Conservation (phyloP, 2,888 invertebrate species). For the Dascillus cervinus region DNA sequence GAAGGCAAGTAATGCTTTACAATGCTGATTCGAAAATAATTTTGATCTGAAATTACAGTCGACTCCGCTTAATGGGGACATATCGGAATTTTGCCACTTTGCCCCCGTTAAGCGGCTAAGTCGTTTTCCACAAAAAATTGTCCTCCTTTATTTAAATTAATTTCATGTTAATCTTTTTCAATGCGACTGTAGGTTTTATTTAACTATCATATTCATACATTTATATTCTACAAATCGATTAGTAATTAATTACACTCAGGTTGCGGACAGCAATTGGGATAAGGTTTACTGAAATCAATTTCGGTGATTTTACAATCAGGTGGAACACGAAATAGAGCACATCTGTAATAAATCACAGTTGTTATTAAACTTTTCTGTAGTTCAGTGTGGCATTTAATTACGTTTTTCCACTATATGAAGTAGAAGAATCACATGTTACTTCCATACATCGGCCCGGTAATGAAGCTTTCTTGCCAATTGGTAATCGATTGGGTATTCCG, state of each 20-base stretch:
- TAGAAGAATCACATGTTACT: slow-evolving; percentile 3
- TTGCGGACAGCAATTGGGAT: slow-evolving; percentile 6
- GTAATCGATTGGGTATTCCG: background rate
- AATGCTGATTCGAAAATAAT: no score
- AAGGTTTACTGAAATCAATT: slow-evolving; percentile 6
- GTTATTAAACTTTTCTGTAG: no score
- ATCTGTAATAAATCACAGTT: slow-evolving; percentile 3
- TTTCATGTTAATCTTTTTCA: no score
- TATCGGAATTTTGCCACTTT: no score
- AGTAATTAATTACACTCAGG: slow-evolving; percentile 1
- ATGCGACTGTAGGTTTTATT: background rate
- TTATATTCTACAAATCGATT: background rate
- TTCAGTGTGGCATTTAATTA: no score
- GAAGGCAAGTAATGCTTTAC: no score
- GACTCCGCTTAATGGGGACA: no score
- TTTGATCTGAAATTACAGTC: no score
- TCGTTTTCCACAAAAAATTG: no score
- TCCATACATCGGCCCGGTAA: slow-evolving; percentile 6
- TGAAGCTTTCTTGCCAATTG: slow-evolving; percentile 3
- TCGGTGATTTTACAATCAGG: slow-evolving; percentile 1
- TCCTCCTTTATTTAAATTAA: no score
- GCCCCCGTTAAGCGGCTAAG: no score
- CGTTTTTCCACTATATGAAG: slow-evolving; percentile 1
- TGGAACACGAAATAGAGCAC: background rate
- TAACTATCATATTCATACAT: background rate